Base-by-base conservation (phyloP, 1,140 invertebrate species). In the Drosophila repletoides region DNA sequence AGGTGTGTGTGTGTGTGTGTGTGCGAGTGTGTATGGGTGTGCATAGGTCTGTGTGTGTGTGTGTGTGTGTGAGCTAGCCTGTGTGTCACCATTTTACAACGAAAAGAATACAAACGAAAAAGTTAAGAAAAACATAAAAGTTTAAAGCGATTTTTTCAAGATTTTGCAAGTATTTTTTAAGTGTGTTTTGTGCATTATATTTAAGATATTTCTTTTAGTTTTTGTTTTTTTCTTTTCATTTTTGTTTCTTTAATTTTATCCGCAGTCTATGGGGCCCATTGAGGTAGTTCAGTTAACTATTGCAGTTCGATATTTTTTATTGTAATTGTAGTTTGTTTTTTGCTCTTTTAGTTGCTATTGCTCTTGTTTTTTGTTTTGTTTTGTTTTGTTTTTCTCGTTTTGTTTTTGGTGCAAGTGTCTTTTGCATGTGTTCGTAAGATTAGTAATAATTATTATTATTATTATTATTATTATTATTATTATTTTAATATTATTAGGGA, bases 271-370 rank as follows among this genome's bases (percentile, higher is more conserved):
- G 64, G 64, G 56, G 31, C 56, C 79, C 76, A 55, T 88, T 90
- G 88, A 90, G 88, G 88, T 90, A 90, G 88, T 89, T 90, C 12
- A 56, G 83, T 90, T 90, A 72, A 86, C 88, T 89, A 90, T 90
- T 90, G 89, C 76, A 88, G 71, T 89, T 77, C 76, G 55, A 74
- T 84, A 69, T 74, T 81, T 58, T 40, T 66, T 15, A 40, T 34
- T 58, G 10, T 58, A 14, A 15, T 43, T 63, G 33, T 36, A 36
- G 15, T 43, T 22, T 12, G 14, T 31, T 5, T 41, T 15, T 72
- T 46, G 29, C 15, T 58, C 29, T 41, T 66, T 46, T n/a, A 31
- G 34, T 67, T 63, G 56, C 53, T 74, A 55, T 87, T 76, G 63
- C 60, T 76, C 76, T 60, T 73, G 61, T 55, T 15, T 28, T 48